These are phyloP conservation scores for Datnioides undecimradiatus DNA, from an alignment of 2,113 vertebrate species.

Conservation along the genomic window DNA sequence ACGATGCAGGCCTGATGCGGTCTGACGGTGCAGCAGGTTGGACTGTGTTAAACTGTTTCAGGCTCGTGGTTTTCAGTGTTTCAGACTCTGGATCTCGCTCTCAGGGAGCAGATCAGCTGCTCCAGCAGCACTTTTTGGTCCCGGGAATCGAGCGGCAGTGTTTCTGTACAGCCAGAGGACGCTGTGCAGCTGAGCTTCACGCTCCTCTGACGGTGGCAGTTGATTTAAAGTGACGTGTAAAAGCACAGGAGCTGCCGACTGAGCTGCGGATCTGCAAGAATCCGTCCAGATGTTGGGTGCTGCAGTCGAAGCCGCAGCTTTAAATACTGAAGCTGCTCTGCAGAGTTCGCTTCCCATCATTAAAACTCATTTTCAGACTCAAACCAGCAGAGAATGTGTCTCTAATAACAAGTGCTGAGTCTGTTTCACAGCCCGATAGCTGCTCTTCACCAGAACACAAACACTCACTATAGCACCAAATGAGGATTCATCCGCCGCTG, in stretches of 20 bases:
- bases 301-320: background rate
- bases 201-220: slow-evolving; percentile 5
- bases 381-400: too few relatives aligned
- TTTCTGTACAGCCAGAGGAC: slow-evolving; percentile 7
- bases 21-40: background rate
- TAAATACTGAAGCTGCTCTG: background rate
- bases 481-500: too few relatives aligned
- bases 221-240: background rate
- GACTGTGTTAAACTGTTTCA: background rate
- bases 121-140: slow-evolving; percentile 30
- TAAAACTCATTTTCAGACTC: too few relatives aligned
- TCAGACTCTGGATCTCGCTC: background rate
- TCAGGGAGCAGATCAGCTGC: background rate
- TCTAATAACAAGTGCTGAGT: too few relatives aligned
- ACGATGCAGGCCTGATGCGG: background rate
- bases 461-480: too few relatives aligned
- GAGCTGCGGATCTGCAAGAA: background rate
- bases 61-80: background rate
- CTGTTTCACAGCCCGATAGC: too few relatives aligned
- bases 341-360: too few relatives aligned
- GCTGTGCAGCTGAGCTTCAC: background rate
- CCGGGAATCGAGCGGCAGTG: slow-evolving; percentile 33
- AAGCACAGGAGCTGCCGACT: background rate
- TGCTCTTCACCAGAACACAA: too few relatives aligned
- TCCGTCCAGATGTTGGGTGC: background rate